These are phyloP conservation scores for Aptenodytes patagonicus DNA, from an alignment of 2,113 vertebrate genomes.

Conservation along the genomic window DNA sequence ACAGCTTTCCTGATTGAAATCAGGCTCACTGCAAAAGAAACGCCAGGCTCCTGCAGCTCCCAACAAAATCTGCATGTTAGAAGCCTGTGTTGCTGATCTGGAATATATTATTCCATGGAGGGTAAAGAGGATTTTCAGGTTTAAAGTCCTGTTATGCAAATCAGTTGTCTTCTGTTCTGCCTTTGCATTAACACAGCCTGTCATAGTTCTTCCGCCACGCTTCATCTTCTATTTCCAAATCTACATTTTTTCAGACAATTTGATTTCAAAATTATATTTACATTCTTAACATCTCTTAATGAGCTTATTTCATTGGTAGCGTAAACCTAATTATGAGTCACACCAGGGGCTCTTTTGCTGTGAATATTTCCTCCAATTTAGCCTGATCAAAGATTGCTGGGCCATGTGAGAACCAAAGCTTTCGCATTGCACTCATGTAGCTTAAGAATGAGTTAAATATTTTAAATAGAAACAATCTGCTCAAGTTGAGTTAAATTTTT, in stretches of 20 bases:
- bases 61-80: slow-evolving; percentile 11
- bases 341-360: slow-evolving; percentile 47
- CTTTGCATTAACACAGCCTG: slow-evolving; percentile 22
- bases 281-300: slow-evolving; percentile 57
- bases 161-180: slow-evolving; percentile 31
- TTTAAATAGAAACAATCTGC: neutral
- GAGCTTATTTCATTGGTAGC: slow-evolving; percentile 60
- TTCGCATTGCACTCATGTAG: neutral
- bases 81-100: neutral
- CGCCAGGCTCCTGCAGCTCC: neutral
- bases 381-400: slow-evolving; percentile 27
- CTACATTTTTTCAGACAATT: slow-evolving; percentile 60
- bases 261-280: slow-evolving; percentile 64
- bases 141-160: slow-evolving; percentile 58
- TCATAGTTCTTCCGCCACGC: neutral
- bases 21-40: neutral
- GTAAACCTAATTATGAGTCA: slow-evolving; percentile 60
- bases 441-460: neutral
- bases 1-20: neutral
- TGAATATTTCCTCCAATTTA: slow-evolving; percentile 43
- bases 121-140: slow-evolving; percentile 54
- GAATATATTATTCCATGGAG: slow-evolving; percentile 37
- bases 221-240: slow-evolving; percentile 52
- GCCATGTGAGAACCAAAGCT: neutral
- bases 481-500: neutral